Percentiles rank a stretch among this genome's conserved stretches.
Conservation (phyloP, 2,888 invertebrate species). For the Tetragonula carbonaria region DNA sequence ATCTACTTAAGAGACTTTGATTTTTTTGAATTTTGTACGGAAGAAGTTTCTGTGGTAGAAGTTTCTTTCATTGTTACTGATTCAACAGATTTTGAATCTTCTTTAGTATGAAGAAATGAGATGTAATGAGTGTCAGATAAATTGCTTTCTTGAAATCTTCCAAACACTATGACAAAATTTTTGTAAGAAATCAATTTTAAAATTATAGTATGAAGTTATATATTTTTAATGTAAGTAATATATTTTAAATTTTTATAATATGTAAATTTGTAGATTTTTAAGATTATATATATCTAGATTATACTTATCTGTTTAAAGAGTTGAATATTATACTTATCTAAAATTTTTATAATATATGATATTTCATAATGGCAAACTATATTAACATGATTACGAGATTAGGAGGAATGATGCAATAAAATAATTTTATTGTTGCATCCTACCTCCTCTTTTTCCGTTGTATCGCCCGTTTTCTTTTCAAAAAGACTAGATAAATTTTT, state of each 20-base stretch:
- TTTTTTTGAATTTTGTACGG: slow-evolving; percentile 25
- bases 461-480: slow-evolving; percentile 51
- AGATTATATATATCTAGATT: too few relatives aligned
- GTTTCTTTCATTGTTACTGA: slow-evolving; percentile 29
- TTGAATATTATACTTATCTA: neutral
- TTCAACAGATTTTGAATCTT: slow-evolving; percentile 38
- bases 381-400: slow-evolving; percentile 16
- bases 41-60: neutral
- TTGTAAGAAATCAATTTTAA: neutral
- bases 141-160: slow-evolving; percentile 19
- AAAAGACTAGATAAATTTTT: slow-evolving; percentile 61
- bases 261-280: neutral
- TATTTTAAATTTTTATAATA: neutral
- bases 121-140: slow-evolving; percentile 6
- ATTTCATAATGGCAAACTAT: slow-evolving; percentile 15
- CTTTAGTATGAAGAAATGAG: slow-evolving; percentile 24
- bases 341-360: neutral
- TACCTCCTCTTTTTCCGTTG: slow-evolving; percentile 72
- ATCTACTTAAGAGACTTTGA: slow-evolving; percentile 21
- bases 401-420: slow-evolving; percentile 55
- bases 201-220: neutral
- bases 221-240: neutral
- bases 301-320: too few relatives aligned
- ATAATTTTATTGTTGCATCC: slow-evolving; percentile 55
- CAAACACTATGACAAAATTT: slow-evolving; percentile 27